Evolutionary conservation across 2,888 invertebrate species (phyloP).

Genomic region (Drosophila neutralis): DNA sequence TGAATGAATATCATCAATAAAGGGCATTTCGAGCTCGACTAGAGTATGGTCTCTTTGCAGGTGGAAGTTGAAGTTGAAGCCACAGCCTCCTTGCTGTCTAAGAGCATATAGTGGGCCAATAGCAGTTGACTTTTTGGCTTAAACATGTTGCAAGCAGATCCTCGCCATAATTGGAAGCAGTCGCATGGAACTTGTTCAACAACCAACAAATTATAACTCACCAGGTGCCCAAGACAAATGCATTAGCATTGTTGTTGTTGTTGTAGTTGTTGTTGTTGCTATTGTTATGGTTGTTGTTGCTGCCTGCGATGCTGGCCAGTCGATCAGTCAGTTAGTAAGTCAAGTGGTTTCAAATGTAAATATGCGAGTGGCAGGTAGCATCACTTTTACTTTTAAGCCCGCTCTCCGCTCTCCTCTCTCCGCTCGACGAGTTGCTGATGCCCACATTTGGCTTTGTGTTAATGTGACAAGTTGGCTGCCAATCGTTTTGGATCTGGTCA

Average conservation of each 20-base stretch:
- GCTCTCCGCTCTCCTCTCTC: background rate
- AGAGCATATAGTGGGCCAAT: slow-evolving; percentile 56
- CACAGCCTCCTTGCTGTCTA: slow-evolving; percentile 66
- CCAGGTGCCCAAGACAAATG: slow-evolving; percentile 33
- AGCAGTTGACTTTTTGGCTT: slow-evolving; percentile 72
- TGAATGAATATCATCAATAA: too few relatives aligned
- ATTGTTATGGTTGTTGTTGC: slow-evolving; percentile 16
- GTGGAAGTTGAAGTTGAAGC: slow-evolving; percentile 23
- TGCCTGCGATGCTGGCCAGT: slow-evolving; percentile 47
- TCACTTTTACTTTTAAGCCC: slow-evolving; percentile 76
- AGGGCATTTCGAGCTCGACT: slow-evolving; percentile 6
- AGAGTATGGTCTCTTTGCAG: background rate
- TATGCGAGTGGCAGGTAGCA: slow-evolving; percentile 58
- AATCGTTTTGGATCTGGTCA: slow-evolving; percentile 44
- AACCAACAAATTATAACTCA: slow-evolving; percentile 69
- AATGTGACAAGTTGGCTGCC: slow-evolving; percentile 75
- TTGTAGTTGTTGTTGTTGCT: slow-evolving; percentile 4
- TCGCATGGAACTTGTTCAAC: slow-evolving; percentile 80
- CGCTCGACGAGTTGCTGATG: slow-evolving; percentile 21
- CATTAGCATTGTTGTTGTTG: slow-evolving; percentile 15
- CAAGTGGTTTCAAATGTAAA: slow-evolving; percentile 74
- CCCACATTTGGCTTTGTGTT: slow-evolving; percentile 71
- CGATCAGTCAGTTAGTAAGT: slow-evolving; percentile 79
- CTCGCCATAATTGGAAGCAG: slow-evolving; percentile 82
- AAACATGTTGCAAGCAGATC: slow-evolving; percentile 73